Conservation (phyloP, 2,888 invertebrate genomes). For the Drosophila neonasuta region DNA sequence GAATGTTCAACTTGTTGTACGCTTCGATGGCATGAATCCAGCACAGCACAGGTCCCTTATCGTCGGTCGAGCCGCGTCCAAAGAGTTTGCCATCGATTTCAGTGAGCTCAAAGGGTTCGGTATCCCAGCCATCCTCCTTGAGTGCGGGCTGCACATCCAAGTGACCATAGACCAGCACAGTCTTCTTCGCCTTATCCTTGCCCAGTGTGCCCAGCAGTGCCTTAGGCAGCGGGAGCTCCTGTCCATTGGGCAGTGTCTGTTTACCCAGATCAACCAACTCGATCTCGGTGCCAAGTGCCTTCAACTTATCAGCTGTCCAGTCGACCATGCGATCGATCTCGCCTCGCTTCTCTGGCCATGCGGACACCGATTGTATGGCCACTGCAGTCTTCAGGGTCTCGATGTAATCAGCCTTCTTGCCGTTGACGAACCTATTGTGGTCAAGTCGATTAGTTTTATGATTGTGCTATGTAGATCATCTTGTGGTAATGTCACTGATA, state of each 20-base stretch:
- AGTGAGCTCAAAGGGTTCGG: slow-evolving; percentile 95
- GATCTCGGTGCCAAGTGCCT: slow-evolving; percentile 87
- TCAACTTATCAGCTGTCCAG: slow-evolving; percentile 89
- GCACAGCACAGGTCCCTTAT: slow-evolving; percentile 96
- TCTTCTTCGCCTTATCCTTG: slow-evolving; percentile 92
- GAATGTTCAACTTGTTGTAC: slow-evolving; percentile 87
- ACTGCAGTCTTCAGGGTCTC: slow-evolving; percentile 91
- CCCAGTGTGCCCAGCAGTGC: slow-evolving; percentile 91
- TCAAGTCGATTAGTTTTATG: slow-evolving; percentile 22
- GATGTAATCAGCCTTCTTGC: slow-evolving; percentile 89
- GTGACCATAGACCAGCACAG: slow-evolving; percentile 97
- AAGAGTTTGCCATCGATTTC: slow-evolving; percentile 94
- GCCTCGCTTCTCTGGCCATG: slow-evolving; percentile 90
- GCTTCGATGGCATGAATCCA: slow-evolving; percentile 98
- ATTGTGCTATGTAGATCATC: slow-evolving; percentile 12
- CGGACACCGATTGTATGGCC: slow-evolving; percentile 97
- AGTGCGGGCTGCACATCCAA: slow-evolving; percentile 98
- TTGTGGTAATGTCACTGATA: slow-evolving; percentile 25
- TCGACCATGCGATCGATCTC: slow-evolving; percentile 93
- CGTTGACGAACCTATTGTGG: slow-evolving; percentile 85
- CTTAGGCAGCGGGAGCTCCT: slow-evolving; percentile 90
- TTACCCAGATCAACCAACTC: slow-evolving; percentile 90
- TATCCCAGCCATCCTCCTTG: slow-evolving; percentile 96
- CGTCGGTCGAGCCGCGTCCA: slow-evolving; percentile 96
- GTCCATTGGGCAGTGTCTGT: slow-evolving; percentile 88